Conservation (phyloP, 2,113 vertebrate genomes). For the Aepyceros melampus region DNA sequence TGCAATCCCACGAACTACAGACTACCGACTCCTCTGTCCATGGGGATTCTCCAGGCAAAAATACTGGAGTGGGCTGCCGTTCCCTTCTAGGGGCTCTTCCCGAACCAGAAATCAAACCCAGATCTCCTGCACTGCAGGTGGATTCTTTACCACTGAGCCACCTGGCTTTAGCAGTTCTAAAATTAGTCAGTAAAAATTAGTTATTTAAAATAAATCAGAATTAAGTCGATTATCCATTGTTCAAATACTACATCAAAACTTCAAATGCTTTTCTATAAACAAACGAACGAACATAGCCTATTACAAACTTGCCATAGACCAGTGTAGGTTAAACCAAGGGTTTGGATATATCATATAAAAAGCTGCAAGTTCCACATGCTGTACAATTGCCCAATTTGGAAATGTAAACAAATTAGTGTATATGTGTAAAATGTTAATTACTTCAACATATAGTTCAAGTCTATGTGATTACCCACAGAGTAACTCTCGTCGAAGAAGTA, state of each 20-base stretch:
- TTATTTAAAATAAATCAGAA: not conserved
- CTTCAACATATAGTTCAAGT: not conserved
- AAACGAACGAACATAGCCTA: not conserved
- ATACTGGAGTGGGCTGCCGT: not conserved
- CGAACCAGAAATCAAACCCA: not conserved
- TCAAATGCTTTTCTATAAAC: not conserved
- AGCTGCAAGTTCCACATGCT: not conserved
- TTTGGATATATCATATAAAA: not conserved
- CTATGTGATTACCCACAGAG: not conserved
- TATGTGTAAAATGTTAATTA: not conserved
- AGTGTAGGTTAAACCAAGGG: not conserved
- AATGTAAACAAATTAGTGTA: not conserved
- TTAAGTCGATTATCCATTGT: not conserved
- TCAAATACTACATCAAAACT: not conserved
- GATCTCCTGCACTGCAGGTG: not conserved
- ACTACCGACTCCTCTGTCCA: not conserved
- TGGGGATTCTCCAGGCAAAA: not conserved
- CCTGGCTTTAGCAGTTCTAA: not conserved
- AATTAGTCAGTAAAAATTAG: not conserved
- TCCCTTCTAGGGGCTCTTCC: not conserved
- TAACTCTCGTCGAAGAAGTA: not conserved
- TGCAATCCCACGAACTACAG: not conserved
- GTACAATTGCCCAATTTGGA: not conserved
- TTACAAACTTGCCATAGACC: not conserved
- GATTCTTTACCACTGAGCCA: not conserved